Conservation (phyloP, 2,888 invertebrate species). For the Drosophila hawaiiensis region DNA sequence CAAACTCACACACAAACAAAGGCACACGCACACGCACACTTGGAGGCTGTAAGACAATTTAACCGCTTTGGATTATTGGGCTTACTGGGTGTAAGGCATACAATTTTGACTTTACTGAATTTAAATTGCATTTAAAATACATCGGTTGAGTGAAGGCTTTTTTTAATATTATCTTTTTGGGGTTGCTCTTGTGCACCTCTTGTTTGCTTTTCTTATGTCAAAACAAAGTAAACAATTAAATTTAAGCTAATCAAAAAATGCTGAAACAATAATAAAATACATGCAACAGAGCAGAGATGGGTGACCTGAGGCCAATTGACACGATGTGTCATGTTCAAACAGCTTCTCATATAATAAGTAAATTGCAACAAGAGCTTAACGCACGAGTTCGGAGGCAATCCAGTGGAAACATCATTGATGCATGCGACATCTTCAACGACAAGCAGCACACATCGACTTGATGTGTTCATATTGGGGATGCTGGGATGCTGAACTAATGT, state of each 20-base stretch:
- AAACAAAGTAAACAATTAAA: slow-evolving; percentile 58
- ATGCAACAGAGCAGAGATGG: slow-evolving; percentile 1
- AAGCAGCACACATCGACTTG: neutral
- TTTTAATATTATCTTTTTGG: slow-evolving; percentile 5
- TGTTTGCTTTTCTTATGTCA: slow-evolving; percentile 20
- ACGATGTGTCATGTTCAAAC: neutral
- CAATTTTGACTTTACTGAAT: slow-evolving; percentile 62
- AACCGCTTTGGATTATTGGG: slow-evolving; percentile 70
- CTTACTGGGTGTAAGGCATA: slow-evolving; percentile 48
- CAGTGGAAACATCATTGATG: slow-evolving; percentile 21
- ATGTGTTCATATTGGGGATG: slow-evolving; percentile 8
- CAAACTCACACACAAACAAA: slow-evolving; percentile 30
- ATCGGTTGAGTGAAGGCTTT: neutral
- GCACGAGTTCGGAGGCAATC: slow-evolving; percentile 18
- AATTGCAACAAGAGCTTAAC: slow-evolving; percentile 37
- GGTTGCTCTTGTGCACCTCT: slow-evolving; percentile 26
- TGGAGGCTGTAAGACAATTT: slow-evolving; percentile 36
- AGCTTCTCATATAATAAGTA: slow-evolving; percentile 18
- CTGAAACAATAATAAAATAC: slow-evolving; percentile 23
- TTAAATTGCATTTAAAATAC: slow-evolving; percentile 52
- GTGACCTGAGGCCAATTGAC: slow-evolving; percentile 14
- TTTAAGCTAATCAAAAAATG: slow-evolving; percentile 48
- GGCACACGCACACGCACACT: neutral
- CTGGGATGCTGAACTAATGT: slow-evolving; percentile 14
- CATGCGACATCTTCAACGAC: slow-evolving; percentile 5